Base-by-base conservation (phyloP, 2,888 invertebrate species). In the Homarus gammarus region DNA sequence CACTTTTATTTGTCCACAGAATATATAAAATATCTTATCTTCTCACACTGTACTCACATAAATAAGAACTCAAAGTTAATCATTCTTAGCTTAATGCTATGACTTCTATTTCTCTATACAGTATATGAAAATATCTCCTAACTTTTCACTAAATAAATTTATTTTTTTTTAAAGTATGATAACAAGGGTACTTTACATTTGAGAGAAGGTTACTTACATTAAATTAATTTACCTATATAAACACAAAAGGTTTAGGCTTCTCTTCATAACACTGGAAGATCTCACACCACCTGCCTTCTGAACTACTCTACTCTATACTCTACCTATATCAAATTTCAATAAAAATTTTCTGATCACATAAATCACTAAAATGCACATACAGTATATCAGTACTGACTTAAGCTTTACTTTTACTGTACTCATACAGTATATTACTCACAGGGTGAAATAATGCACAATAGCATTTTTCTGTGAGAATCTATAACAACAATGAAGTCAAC, bases 191-290 rank as follows among this genome's bases (percentile, higher is more conserved):
- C 5, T 56, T 56, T 56, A 56, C 56, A 12, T 56, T 18, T 3
- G 3, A 56, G 18, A 22, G 22, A 56, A 18, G 2, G 18, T 15
- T 56, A 56, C 51, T 15, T 64, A 27, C 27, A 64, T 5, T 27
- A 27, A 56, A 56, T 15, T 18, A 64, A 18, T n/a, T 27, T 56
- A 56, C 18, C 10, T 56, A 18, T 56, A 56, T 18, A 56, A 12
- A 18, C 56, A 56, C 22, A 22, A 56, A 56, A 22, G 49, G 15
- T 12, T 49, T 15, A 49, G 15, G 1, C 1, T 56, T 56, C 27
- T 44, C 15, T 6, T 27, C 44, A 40, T 75, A 75, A 22, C 40
- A 44, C n/a, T 75, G 44, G 75, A 75, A 75, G 75, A 75, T 44
- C n/a, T 44, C 68, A 40, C 33, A 33, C 36, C 64, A 64, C 40